phyloP scores from a whole-genome alignment of 2,888 invertebrate species.

The Pedicia rivosa region DNA sequence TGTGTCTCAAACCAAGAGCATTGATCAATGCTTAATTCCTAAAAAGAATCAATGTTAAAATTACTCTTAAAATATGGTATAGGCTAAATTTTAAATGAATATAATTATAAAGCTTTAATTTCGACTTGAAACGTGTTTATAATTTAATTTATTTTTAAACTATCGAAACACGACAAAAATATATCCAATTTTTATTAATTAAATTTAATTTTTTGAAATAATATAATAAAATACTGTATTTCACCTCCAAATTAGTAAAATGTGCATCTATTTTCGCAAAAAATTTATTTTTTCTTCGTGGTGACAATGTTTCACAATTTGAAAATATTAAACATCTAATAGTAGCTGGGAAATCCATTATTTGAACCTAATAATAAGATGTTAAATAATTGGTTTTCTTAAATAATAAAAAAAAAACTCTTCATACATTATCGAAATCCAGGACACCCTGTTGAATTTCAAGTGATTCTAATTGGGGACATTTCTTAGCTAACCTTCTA shows the following conservation, averaged over 20 bases:
- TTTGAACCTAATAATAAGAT: conserved; percentile 38
- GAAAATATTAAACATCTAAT: conserved; percentile 42
- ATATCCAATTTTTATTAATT: too few species aligned
- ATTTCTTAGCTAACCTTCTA: conserved; percentile 18
- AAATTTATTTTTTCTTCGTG: conserved; percentile 20
- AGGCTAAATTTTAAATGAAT: too few species aligned
- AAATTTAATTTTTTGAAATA: too few species aligned
- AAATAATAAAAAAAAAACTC: conserved; percentile 7
- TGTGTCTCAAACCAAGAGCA: conserved; percentile 62
- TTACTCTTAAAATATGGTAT: conserved; percentile 5
- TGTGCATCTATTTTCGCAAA: conserved; percentile 26
- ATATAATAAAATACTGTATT: too few species aligned
- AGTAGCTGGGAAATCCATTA: conserved; percentile 45
- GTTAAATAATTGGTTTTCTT: too few species aligned
- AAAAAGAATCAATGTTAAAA: conserved; percentile 14
- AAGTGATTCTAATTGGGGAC: conserved; percentile 19
- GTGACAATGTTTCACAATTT: conserved; percentile 21
- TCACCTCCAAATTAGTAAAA: conserved; percentile 22
- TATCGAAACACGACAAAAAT: too few species aligned
- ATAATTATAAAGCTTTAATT: too few species aligned
- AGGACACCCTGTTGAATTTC: conserved; percentile 25
- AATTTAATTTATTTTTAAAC: too few species aligned
- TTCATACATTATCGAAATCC: conserved; percentile 23
- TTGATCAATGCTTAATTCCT: conserved; percentile 53
- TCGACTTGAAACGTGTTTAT: too few species aligned